Evolutionary conservation across 2,113 vertebrate species (phyloP).

Genomic region (Glaucomys volans): DNA sequence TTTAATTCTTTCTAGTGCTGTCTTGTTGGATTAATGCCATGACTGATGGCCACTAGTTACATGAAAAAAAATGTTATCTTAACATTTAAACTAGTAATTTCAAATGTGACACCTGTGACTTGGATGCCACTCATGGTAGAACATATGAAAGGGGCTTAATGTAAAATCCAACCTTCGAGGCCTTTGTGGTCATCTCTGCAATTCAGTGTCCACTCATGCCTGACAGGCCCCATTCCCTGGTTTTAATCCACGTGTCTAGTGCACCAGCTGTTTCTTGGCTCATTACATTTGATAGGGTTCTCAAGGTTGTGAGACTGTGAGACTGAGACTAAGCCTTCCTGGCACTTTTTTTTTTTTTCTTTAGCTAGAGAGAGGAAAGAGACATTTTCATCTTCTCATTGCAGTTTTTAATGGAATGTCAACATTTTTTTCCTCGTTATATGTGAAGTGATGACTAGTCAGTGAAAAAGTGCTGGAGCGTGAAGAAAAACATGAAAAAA

Average conservation of each 20-base stretch:
- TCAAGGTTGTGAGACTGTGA: neutral
- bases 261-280: slow-evolving; percentile 39
- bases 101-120: slow-evolving; percentile 27
- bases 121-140: neutral
- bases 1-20: neutral
- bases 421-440: neutral
- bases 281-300: neutral
- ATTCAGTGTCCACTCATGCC: neutral
- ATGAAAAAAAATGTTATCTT: neutral
- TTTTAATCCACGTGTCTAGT: neutral
- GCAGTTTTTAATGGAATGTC: slow-evolving; percentile 26
- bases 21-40: slow-evolving; percentile 15
- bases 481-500: neutral
- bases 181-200: neutral
- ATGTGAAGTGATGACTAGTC: slow-evolving; percentile 13
- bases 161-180: neutral
- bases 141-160: slow-evolving; percentile 15
- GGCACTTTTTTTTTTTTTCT: neutral
- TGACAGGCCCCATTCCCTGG: neutral
- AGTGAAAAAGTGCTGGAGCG: slow-evolving; percentile 3
- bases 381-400: slow-evolving; percentile 30
- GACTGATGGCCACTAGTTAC: neutral
- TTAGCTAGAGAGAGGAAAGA: slow-evolving; percentile 1
- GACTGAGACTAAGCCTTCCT: neutral
- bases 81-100: slow-evolving; percentile 37